These are phyloP conservation scores for Pimpla rufipes DNA, from an alignment of 2,888 invertebrate genomes.

Conservation along the genomic window DNA sequence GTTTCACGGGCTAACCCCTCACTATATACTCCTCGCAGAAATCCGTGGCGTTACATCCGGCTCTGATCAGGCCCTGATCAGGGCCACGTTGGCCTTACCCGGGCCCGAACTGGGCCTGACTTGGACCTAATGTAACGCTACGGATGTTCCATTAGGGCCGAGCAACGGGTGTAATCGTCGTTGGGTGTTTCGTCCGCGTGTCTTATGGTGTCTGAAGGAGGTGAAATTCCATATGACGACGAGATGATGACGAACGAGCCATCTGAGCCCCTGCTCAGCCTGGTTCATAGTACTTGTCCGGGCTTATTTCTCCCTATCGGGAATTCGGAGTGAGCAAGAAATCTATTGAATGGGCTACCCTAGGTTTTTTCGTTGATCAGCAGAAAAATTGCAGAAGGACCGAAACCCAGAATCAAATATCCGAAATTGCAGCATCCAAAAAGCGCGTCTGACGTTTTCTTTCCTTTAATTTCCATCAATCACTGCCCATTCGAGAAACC, in stretches of 20 bases:
- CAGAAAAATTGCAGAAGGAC: no score
- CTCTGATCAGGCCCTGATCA: no score
- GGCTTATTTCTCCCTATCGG: slow-evolving; percentile 7
- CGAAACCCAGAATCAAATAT: neutral
- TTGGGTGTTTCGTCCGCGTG: slow-evolving; percentile 55
- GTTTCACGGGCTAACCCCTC: slow-evolving; percentile 19
- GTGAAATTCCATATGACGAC: slow-evolving; percentile 49
- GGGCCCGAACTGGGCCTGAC: no score
- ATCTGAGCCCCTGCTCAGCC: slow-evolving; percentile 6
- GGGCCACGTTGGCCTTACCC: no score
- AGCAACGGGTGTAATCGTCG: slow-evolving; percentile 49
- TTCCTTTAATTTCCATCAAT: neutral
- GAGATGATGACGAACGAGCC: slow-evolving; percentile 52
- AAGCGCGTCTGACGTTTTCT: no score
- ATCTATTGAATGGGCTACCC: neutral
- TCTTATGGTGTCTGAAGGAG: slow-evolving; percentile 48
- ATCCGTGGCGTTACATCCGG: no score
- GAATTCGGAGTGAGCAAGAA: neutral
- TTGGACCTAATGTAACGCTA: no score
- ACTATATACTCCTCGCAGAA: no score
- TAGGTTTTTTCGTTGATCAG: neutral
- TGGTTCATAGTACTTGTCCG: slow-evolving; percentile 37
- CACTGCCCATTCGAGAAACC: neutral
- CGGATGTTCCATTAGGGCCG: no score
- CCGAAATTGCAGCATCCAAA: no score